Evolutionary conservation across 2,113 vertebrate genomes (phyloP).

Genomic region (Hydropotes inermis): DNA sequence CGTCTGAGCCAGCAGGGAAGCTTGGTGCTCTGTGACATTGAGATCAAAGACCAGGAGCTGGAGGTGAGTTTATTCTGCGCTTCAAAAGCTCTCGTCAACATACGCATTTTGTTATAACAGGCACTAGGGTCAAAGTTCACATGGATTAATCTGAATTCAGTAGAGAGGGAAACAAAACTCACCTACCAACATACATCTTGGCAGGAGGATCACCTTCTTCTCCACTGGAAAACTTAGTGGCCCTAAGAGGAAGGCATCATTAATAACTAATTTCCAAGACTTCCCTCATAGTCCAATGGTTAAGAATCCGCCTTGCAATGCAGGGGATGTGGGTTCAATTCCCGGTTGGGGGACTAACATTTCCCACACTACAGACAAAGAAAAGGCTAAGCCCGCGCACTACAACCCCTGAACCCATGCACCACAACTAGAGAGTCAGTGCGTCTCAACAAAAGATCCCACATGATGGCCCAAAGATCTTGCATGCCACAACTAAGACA

Average conservation of each 20-base stretch:
- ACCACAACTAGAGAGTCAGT: not conserved
- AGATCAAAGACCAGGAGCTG: not conserved
- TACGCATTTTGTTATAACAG: not conserved
- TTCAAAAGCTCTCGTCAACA: not conserved
- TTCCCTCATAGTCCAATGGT: not conserved
- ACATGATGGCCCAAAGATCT: not conserved
- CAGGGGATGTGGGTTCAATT: not conserved
- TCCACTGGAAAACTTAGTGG: not conserved
- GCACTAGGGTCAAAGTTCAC: not conserved
- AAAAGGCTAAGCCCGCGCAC: accelerated
- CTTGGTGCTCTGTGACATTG: not conserved
- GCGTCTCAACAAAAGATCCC: not conserved
- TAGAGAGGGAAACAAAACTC: not conserved
- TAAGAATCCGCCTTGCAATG: not conserved
- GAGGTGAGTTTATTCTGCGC: not conserved
- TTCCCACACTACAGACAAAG: not conserved
- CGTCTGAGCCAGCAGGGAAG: not conserved
- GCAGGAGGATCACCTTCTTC: not conserved
- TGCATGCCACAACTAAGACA: not conserved
- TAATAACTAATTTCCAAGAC: not conserved
- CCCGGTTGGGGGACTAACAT: not conserved
- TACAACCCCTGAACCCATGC: not conserved
- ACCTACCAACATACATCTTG: not conserved
- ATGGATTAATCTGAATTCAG: not conserved
- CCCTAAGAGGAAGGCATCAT: not conserved